These are phyloP conservation scores for Anhinga anhinga DNA, from an alignment of 2,113 vertebrate genomes.

Conservation along the genomic window DNA sequence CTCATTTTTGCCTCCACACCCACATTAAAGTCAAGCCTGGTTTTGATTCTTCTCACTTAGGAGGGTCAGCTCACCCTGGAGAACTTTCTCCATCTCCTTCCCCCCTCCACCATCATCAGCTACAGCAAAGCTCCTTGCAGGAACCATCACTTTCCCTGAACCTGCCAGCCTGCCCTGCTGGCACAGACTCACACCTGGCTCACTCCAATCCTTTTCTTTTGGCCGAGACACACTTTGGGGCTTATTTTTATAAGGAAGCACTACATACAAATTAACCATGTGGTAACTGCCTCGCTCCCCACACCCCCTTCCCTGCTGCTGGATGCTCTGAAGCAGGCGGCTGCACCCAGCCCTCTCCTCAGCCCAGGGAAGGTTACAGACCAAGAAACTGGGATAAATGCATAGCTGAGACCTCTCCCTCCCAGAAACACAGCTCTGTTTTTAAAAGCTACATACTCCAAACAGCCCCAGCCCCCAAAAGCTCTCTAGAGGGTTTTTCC, in stretches of 20 bases:
- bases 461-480: neutral
- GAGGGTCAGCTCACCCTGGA: neutral
- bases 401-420: neutral
- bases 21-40: neutral
- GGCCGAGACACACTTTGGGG: neutral
- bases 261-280: fast-evolving
- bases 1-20: neutral
- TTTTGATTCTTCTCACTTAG: neutral
- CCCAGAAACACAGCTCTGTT: neutral
- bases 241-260: neutral
- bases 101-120: neutral
- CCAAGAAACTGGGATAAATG: neutral
- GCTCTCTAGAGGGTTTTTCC: neutral
- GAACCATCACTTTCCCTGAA: fast-evolving
- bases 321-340: neutral
- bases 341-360: neutral
- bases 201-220: neutral
- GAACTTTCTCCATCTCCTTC: neutral
- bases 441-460: neutral
- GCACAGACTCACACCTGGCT: neutral
- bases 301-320: neutral
- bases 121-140: neutral
- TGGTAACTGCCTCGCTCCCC: neutral
- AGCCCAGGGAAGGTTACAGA: neutral
- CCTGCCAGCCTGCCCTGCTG: neutral